Conservation (phyloP, 2,113 vertebrate species). For the Gambusia holbrooki region DNA sequence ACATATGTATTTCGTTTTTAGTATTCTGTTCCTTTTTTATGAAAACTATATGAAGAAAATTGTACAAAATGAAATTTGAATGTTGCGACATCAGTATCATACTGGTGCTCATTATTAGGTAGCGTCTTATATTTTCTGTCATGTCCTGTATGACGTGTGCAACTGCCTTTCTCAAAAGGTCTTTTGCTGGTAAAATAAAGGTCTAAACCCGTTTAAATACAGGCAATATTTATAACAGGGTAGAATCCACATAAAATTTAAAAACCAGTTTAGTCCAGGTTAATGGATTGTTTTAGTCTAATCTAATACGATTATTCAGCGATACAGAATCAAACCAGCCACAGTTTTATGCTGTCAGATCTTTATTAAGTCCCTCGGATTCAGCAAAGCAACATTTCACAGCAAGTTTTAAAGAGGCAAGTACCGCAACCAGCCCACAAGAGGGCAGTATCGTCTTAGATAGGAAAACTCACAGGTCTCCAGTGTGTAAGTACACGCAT, state of each 20-base stretch:
- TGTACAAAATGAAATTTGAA: not conserved
- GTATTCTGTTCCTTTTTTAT: not conserved
- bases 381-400: not conserved
- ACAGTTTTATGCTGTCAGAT: not conserved
- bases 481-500: not conserved
- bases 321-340: not conserved
- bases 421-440: slow-evolving; percentile 29
- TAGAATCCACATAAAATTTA: not conserved
- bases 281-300: not conserved
- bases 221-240: not conserved
- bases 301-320: not conserved
- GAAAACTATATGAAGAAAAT: not conserved
- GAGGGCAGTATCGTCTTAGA: slow-evolving; percentile 39
- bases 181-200: not conserved
- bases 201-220: not conserved
- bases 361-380: too few species aligned
- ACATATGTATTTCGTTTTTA: too few species aligned
- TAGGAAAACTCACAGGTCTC: fast-evolving
- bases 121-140: not conserved
- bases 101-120: not conserved
- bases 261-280: too few species aligned
- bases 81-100: not conserved
- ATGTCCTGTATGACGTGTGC: not conserved
- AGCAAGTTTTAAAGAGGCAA: not conserved
- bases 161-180: not conserved